Conservation (phyloP, 2,113 vertebrate genomes). For the Protomyctophum bolini region DNA sequence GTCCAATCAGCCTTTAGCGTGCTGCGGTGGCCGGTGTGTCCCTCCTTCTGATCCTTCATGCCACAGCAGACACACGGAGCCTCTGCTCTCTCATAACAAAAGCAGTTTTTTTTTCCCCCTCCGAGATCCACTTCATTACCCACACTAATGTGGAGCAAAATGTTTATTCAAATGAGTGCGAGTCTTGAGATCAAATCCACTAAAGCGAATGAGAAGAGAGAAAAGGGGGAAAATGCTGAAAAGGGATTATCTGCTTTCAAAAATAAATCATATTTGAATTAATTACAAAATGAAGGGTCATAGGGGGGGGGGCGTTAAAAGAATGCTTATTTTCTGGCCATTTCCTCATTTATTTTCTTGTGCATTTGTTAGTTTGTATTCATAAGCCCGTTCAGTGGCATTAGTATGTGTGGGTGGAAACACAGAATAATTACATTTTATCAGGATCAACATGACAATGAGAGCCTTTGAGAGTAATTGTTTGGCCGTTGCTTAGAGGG, state of each 20-base stretch:
- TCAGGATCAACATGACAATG: conserved; percentile 57
- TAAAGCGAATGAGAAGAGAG: conserved; percentile 48
- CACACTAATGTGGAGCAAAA: conserved; percentile 73
- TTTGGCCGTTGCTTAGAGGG: conserved; percentile 55
- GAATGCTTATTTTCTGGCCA: conserved; percentile 30
- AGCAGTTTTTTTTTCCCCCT: conserved; percentile 52
- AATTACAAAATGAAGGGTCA: conserved; percentile 63
- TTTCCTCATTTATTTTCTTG: conserved; percentile 57
- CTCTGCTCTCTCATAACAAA: conserved; percentile 64
- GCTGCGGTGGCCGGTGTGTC: conserved; percentile 68
- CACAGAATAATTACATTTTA: conserved; percentile 65
- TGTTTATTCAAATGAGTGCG: conserved; percentile 76
- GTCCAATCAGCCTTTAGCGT: conserved; percentile 62
- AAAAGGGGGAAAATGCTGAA: conserved; percentile 50
- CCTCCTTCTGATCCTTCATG: conserved; percentile 37
- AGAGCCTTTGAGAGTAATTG: conserved; percentile 52
- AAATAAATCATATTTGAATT: conserved; percentile 64
- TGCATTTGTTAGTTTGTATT: conserved; percentile 56
- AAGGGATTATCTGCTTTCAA: conserved; percentile 62
- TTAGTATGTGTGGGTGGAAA: conserved; percentile 58
- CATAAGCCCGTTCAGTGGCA: conserved; percentile 35
- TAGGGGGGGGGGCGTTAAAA: conserved; percentile 6
- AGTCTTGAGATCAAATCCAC: conserved; percentile 55
- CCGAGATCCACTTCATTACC: conserved; percentile 78
- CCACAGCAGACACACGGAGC: conserved; percentile 28